phyloP scores from a whole-genome alignment of 1,140 invertebrate species.

The Elysia chlorotica region DNA sequence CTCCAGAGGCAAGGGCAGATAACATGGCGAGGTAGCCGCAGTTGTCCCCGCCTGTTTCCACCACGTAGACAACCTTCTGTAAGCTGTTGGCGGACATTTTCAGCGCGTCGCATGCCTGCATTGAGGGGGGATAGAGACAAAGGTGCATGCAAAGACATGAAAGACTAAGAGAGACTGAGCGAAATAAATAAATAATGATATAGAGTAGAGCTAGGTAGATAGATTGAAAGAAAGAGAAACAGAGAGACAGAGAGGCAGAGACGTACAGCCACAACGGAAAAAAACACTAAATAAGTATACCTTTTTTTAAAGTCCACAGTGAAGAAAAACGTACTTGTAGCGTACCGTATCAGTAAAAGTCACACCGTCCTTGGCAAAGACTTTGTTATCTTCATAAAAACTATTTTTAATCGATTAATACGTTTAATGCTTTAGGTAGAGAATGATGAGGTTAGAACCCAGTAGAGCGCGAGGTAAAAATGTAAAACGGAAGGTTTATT shows the following conservation, averaged over 20 bases:
- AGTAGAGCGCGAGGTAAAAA: no score
- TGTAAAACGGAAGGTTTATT: no score
- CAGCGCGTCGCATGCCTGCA: slow-evolving; percentile 22
- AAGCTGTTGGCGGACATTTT: slow-evolving; percentile 14
- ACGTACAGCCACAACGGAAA: neutral
- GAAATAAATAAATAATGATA: neutral
- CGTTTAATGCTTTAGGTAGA: no score
- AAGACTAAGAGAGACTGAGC: neutral
- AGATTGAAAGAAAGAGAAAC: neutral
- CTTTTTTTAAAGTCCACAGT: no score
- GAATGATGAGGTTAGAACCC: no score
- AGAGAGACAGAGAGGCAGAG: neutral
- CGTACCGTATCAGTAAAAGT: neutral
- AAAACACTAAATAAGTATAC: neutral
- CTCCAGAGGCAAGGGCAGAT: slow-evolving; percentile 5
- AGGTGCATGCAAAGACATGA: neutral
- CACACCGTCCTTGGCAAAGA: no score
- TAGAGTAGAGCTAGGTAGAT: neutral
- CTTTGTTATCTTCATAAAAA: no score
- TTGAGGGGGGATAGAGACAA: neutral
- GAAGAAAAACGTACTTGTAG: neutral
- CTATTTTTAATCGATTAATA: no score
- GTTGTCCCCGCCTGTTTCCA: slow-evolving; percentile 16
- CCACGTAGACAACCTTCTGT: slow-evolving; percentile 10
- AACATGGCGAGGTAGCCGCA: slow-evolving; percentile 19